Base-by-base conservation (phyloP, 2,888 invertebrate species). In the Chloroclysta siterata region DNA sequence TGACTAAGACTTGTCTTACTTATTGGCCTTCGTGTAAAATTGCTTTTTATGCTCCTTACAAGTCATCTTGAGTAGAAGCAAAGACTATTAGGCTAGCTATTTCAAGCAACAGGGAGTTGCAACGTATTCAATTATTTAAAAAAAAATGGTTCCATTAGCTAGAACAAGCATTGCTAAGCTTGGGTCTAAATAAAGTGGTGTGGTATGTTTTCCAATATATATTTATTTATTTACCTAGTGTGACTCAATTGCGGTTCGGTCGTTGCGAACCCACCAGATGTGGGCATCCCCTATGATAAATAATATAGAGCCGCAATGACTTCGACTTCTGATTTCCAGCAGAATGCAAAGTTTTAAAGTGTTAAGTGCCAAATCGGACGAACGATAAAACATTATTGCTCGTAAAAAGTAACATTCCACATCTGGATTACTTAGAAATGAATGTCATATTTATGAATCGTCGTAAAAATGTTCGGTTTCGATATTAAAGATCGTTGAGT, bases 391-490 rank as follows among this genome's bases (percentile, higher is more conserved):
- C 52, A 61, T 65, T 62, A 65, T 17, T 17, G 58, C 29, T 52
- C 52, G 57, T 65, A 65, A 65, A 60, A 65, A 58, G 61, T 65
- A 51, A 58, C 58, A 65, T 65, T 65, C 52, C 53, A 58, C 65
- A 54, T 61, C 65, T 61, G 65, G 65, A 62, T 65, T 62, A 59
- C 65, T 65, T 56, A 47, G 61, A 53, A 47, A 65, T 58, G 61
- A 53, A 61, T 65, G 65, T 59, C 61, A 47, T 65, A 65, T 65
- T 61, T 61, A 65, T 61, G 61, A 61, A 42, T 10, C n/a, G 13
- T 58, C 64, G 69, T 72, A 69, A 73, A 62, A 63, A 66, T 61
- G 63, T 57, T 56, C 56, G 55, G 52, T 61, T 65, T 36, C 39
- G 48, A 44, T 36, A 22, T 46, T 33, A 22, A 64, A 60, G 59